Conservation (phyloP, 1,140 invertebrate species). For the Cryptotermes secundus region DNA sequence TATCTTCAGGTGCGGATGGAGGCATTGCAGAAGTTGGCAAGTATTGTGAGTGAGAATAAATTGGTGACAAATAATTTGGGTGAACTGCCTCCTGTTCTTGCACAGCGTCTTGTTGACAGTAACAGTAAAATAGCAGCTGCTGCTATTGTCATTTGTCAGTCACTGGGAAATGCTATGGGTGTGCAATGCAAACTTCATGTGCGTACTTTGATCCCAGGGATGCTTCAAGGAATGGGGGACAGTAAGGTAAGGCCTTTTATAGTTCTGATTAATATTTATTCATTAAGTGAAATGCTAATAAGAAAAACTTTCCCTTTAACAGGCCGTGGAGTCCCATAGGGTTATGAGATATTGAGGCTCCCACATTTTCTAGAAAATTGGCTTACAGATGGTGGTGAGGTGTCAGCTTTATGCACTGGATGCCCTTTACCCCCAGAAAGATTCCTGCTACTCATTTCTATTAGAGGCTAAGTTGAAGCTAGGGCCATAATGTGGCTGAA, state of each 20-base stretch:
- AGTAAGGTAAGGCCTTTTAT: constrained; percentile 58
- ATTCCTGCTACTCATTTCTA: too few species aligned
- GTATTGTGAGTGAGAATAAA: constrained; percentile 72
- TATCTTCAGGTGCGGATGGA: constrained; percentile 71
- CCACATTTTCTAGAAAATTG: too few species aligned
- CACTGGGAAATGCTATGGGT: constrained; percentile 77
- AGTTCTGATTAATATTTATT: too few species aligned
- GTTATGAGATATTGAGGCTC: too few species aligned
- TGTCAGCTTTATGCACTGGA: too few species aligned
- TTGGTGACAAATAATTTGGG: constrained; percentile 81
- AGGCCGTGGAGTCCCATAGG: too few species aligned
- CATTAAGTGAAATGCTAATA: too few species aligned
- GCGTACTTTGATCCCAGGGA: constrained; percentile 76
- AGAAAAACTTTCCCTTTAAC: too few species aligned
- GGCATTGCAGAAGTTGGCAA: constrained; percentile 74
- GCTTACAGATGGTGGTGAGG: too few species aligned
- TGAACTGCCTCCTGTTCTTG: constrained; percentile 76
- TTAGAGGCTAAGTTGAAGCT: too few species aligned
- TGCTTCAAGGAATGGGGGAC: constrained; percentile 72
- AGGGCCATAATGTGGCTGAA: too few species aligned
- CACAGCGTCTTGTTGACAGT: constrained; percentile 76
- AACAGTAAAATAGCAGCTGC: constrained; percentile 88
- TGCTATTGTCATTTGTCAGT: constrained; percentile 77
- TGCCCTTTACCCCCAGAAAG: too few species aligned
- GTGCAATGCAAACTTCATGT: constrained; percentile 77